Evolutionary conservation across 2,888 invertebrate species (phyloP).

Genomic region (Athrips mouffetella): DNA sequence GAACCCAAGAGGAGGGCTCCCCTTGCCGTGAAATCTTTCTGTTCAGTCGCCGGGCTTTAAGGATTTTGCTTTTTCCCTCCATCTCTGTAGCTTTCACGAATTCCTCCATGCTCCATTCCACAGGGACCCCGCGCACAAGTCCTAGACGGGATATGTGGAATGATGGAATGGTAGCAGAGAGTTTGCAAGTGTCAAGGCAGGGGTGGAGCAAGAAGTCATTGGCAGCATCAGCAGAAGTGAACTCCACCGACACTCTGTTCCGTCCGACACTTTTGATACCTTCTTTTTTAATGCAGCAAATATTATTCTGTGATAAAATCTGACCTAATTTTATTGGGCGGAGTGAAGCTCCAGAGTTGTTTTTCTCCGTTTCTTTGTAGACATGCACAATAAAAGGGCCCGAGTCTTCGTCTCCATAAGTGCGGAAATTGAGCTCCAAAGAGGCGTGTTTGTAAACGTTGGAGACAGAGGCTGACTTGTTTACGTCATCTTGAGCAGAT

Average conservation of each 20-base stretch:
- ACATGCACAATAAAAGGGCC: slow-evolving; percentile 18
- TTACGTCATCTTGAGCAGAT: too few relatives aligned
- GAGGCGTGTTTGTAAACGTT: too few relatives aligned
- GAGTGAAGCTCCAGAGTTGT: slow-evolving; percentile 9
- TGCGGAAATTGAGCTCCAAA: too few relatives aligned
- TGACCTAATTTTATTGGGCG: slow-evolving; percentile 16
- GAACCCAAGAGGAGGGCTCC: slow-evolving; percentile 10
- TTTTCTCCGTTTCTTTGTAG: slow-evolving; percentile 5
- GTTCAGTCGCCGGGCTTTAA: slow-evolving; percentile 20
- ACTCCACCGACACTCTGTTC: slow-evolving; percentile 18
- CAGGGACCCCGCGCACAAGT: slow-evolving; percentile 1
- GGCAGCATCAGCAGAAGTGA: slow-evolving; percentile 11
- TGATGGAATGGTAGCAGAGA: slow-evolving; percentile 8
- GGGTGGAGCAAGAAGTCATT: slow-evolving; percentile 15
- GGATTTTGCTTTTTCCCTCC: too few relatives aligned
- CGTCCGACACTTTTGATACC: slow-evolving; percentile 19
- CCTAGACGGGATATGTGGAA: slow-evolving; percentile 14
- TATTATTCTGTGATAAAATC: slow-evolving; percentile 14
- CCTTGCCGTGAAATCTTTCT: background rate
- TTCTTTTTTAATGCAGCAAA: slow-evolving; percentile 11
- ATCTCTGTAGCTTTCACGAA: background rate
- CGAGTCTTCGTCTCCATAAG: slow-evolving; percentile 5
- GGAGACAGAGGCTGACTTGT: too few relatives aligned
- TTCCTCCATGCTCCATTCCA: slow-evolving; percentile 11
- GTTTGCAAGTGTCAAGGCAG: slow-evolving; percentile 2